Percentiles rank a stretch among this genome's conserved stretches.
Conservation (phyloP, 2,888 invertebrate genomes). For the Entomobrya multifasciata region DNA sequence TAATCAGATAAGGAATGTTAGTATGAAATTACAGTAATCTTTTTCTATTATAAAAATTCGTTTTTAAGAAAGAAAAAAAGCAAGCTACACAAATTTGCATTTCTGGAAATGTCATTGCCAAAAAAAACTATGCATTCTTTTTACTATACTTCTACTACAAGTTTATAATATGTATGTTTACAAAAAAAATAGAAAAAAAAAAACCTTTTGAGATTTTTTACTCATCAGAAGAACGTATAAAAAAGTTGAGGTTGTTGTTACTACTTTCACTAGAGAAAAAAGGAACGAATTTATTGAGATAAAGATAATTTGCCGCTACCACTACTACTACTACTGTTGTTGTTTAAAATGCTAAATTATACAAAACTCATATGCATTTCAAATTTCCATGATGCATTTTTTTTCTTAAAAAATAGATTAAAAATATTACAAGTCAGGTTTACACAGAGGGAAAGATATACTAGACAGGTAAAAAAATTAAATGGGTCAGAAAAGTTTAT, state of each 20-base stretch:
- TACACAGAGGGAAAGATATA: slow-evolving; percentile 2
- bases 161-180: neutral
- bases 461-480: neutral
- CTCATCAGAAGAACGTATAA: slow-evolving; percentile 36
- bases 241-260: slow-evolving; percentile 47
- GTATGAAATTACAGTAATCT: slow-evolving; percentile 24
- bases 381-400: slow-evolving; percentile 60
- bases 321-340: slow-evolving; percentile 34
- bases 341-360: slow-evolving; percentile 37
- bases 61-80: neutral
- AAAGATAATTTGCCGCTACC: slow-evolving; percentile 20
- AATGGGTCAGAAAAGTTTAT: too few species aligned
- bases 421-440: slow-evolving; percentile 10
- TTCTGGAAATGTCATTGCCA: slow-evolving; percentile 66
- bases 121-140: slow-evolving; percentile 71
- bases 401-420: slow-evolving; percentile 31
- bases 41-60: neutral
- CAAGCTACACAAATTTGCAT: slow-evolving; percentile 55
- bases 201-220: slow-evolving; percentile 58
- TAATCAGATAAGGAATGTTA: neutral
- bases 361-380: slow-evolving; percentile 49
- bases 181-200: neutral
- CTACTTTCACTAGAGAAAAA: slow-evolving; percentile 59
- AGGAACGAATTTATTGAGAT: slow-evolving; percentile 65
- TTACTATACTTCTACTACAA: slow-evolving; percentile 6